Percentiles rank a stretch among this genome's conserved stretches.
These are phyloP conservation scores for Cetonia aurata DNA, from an alignment of 2,888 invertebrate genomes.

Conservation along the genomic window DNA sequence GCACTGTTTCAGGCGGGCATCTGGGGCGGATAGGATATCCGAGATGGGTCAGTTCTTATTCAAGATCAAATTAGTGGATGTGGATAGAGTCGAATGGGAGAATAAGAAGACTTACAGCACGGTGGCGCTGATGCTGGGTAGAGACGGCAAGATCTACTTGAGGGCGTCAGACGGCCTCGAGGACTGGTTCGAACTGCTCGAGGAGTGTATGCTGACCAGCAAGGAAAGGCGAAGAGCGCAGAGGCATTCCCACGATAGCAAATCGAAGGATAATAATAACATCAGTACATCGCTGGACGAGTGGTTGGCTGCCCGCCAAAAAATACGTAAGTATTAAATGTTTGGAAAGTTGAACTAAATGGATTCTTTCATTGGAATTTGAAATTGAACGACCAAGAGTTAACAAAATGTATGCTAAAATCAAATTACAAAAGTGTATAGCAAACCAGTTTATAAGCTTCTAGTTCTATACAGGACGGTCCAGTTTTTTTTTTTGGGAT, in stretches of 20 bases:
- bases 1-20: conserved; percentile 75
- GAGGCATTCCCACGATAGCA: conserved; percentile 67
- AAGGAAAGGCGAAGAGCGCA: conserved; percentile 74
- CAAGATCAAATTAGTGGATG: conserved; percentile 74
- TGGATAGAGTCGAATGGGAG: conserved; percentile 76
- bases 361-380: too few species aligned
- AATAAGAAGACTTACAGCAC: conserved; percentile 75
- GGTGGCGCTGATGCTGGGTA: conserved; percentile 70
- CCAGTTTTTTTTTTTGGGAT: too few species aligned
- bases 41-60: conserved; percentile 78
- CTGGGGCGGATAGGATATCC: conserved; percentile 71
- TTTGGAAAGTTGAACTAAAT: too few species aligned
- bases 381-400: too few species aligned
- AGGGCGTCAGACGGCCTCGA: conserved; percentile 71
- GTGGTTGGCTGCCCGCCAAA: conserved; percentile 69
- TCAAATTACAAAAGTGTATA: too few species aligned
- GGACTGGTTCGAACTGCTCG: conserved; percentile 76
- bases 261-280: conserved; percentile 62
- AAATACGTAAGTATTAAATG: conserved; percentile 63
- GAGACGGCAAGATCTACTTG: conserved; percentile 67
- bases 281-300: conserved; percentile 69
- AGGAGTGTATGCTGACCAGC: conserved; percentile 75
- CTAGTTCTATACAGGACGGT: too few species aligned
- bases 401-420: too few species aligned
- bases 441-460: too few species aligned